Conservation (phyloP, 2,888 invertebrate species). For the Metacarcinus magister region DNA sequence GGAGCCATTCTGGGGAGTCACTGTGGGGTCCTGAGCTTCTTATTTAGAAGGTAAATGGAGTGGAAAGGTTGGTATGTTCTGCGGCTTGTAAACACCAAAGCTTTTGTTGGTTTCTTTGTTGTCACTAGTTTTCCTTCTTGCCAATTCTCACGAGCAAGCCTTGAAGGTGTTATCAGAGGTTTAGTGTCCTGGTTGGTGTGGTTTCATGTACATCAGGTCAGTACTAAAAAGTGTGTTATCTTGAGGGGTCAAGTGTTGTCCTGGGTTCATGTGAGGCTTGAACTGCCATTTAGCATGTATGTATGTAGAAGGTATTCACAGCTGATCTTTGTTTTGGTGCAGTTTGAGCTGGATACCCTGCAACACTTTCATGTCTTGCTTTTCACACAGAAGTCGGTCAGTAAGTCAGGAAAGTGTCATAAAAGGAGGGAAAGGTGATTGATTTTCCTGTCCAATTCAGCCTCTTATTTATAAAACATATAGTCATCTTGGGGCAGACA, state of each 20-base stretch:
- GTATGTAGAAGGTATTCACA: slow-evolving; percentile 17
- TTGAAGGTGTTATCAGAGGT: slow-evolving; percentile 61
- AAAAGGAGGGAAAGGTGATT: not conserved
- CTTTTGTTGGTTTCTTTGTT: slow-evolving; percentile 65
- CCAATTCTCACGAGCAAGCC: slow-evolving; percentile 52
- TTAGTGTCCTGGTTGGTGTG: slow-evolving; percentile 53
- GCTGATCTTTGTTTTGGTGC: not conserved
- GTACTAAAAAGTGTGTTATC: slow-evolving; percentile 16
- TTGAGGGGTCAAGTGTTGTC: not conserved
- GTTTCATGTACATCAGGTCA: slow-evolving; percentile 34
- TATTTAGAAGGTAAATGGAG: not conserved
- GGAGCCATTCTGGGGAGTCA: slow-evolving; percentile 68
- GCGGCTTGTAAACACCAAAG: slow-evolving; percentile 68
- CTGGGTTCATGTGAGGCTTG: slow-evolving; percentile 19
- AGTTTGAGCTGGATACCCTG: not conserved
- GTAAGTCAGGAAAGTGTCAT: not conserved
- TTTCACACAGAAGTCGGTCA: not conserved
- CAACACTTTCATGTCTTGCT: not conserved
- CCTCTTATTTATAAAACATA: not conserved
- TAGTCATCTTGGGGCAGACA: not conserved
- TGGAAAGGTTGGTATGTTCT: not conserved
- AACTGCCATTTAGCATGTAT: slow-evolving; percentile 34
- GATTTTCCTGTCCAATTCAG: not conserved
- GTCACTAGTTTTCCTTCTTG: slow-evolving; percentile 66
- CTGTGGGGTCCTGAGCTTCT: slow-evolving; percentile 53